A percentile compares a stretch with the other conserved stretches of the same genome.
These are phyloP conservation scores for Theropithecus gelada DNA, from an alignment of 2,113 vertebrate genomes.

Conservation along the genomic window DNA sequence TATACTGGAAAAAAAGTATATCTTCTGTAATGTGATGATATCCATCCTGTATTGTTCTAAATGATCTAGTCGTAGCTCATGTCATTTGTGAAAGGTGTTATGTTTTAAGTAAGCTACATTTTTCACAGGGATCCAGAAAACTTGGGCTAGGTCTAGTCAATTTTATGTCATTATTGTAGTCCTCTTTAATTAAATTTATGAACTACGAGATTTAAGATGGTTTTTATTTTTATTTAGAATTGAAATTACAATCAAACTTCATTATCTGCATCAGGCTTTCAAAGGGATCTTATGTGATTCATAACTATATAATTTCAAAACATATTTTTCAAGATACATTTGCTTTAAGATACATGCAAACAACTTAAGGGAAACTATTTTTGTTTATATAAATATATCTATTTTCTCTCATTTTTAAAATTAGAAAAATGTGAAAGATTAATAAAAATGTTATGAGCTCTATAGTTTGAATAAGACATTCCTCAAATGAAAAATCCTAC, in stretches of 20 bases:
- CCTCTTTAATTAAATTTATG: slow-evolving; percentile 23
- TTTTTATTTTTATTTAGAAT: slow-evolving; percentile 7
- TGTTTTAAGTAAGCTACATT: background rate
- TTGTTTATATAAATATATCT: background rate
- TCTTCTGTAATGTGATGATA: background rate
- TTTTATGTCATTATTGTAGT: background rate
- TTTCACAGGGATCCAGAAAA: background rate
- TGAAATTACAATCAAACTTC: background rate
- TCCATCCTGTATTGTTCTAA: background rate
- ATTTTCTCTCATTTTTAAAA: slow-evolving; percentile 11
- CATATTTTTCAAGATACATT: background rate
- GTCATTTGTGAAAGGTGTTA: background rate
- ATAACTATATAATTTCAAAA: background rate
- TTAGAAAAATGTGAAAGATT: background rate
- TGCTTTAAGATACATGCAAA: background rate
- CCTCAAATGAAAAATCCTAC: background rate
- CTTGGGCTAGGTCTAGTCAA: background rate
- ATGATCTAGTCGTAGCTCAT: background rate
- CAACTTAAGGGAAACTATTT: background rate
- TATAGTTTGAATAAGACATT: background rate
- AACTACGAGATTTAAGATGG: background rate
- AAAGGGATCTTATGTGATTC: background rate
- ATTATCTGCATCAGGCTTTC: background rate
- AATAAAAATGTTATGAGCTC: background rate
- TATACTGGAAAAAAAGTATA: background rate